Evolutionary conservation across 2,113 vertebrate genomes (phyloP), one percentile per base, ranked within the genome.

Genomic region (Hypocryptadius cinnamomeus): DNA sequence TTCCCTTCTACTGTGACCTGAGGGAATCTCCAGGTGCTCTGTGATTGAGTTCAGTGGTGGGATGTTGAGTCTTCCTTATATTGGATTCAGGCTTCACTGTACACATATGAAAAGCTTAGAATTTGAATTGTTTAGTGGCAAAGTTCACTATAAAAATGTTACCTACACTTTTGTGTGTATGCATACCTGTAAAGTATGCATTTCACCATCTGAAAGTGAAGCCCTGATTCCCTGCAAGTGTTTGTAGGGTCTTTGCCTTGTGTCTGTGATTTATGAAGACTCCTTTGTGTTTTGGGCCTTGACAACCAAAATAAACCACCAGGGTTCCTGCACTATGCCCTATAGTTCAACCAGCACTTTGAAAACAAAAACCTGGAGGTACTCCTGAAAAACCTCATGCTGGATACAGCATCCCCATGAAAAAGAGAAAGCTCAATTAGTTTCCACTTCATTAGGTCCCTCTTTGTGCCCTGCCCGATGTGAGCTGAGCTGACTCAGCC

Each of bases 31-130:
- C 45, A 22, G 44, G 1, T 8, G 37, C 42, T 22, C 17, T 14
- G 23, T 28, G 30, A 4, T 6, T 4, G 6, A 28, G 39, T n/a
- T 47, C 60, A 35, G 33, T 2, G 7, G 1, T 3, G 5, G 11
- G 22, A 18, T 50, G 6, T 3, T 20, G n/a, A 63, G 27, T 59
- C 9, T 47, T 68, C 0, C 40, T 70, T 14, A 8, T 3, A 0
- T 39, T 50, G 24, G 14, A 42, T 78, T 70, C 42, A 39, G 24
- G 22, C 33, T 40, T n/a, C 25, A n/a, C 56, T 85, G 28, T 21
- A 6, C 64, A 35, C 5, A 1, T 16, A 8, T 4, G 33, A 35
- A 57, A 86, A 91, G 1, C 22, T 13, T 35, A 19, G 21, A 35
- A 71, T 73, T 57, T 3, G 10, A 63, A 42, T 64, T 47, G 11